Evolutionary conservation across 2,888 invertebrate genomes (phyloP), one percentile per base, ranked within the genome.

Genomic region (Apamea monoglypha): DNA sequence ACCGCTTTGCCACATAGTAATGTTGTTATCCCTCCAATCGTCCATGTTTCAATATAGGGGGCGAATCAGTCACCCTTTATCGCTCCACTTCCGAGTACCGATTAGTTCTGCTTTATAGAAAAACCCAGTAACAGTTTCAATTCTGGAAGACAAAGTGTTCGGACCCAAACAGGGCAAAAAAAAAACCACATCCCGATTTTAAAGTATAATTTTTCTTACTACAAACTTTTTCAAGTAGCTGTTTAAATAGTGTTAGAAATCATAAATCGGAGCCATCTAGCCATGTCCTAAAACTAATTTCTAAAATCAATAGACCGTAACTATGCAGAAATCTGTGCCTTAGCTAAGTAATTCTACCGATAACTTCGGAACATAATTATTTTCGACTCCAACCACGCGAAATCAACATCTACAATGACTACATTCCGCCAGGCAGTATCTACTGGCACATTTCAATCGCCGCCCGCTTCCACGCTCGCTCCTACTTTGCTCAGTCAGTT

Each of bases 401-500:
- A 75, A 75, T 79, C 73, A 71, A 76, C 50, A 77, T 80, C 73
- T 29, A 71, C 63, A 64, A 67, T 76, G 68, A 32, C 73, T 47
- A 73, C 44, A 76, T 76, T 76, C 50, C 12, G 25, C 10, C 74
- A 53, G 67, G 36, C 59, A 21, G 63, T 83, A 72, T 80, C 59
- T 64, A 63, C 68, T 76, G 70, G 59, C 80, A 75, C 16, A 76
- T 78, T 71, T 78, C 67, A 82, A 74, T 81, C 77, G 80, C 68
- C 81, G 72, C 74, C 80, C 90, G 89, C 89, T 88, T 75, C 83
- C 89, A 89, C 90, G 61, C 44, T 87, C 86, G 87, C 91, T 90
- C 86, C 72, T 89, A 83, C 84, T 82, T 89, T 90, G 87, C 74
- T 85, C 90, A 91, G 91, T 91, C 82, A 74, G 75, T 73, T 85